phyloP scores from a whole-genome alignment of 2,888 invertebrate species.

The Apamea anceps region DNA sequence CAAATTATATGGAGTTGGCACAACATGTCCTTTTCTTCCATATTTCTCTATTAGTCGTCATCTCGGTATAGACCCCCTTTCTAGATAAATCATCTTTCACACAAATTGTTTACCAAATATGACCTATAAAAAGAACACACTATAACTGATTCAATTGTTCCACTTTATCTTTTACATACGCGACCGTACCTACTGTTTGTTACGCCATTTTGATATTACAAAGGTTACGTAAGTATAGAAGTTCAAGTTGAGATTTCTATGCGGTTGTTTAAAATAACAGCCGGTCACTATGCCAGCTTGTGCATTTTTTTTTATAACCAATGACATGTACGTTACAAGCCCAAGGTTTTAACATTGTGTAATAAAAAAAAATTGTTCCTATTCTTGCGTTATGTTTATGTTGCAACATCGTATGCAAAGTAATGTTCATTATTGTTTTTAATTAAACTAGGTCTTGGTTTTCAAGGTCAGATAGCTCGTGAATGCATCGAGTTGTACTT shows the following conservation, averaged over 20 bases:
- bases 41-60: too few species aligned
- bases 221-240: slow-evolving; percentile 39
- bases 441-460: slow-evolving; percentile 29
- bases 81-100: not conserved
- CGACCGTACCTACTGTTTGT: not conserved
- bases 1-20: too few species aligned
- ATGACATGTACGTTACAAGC: slow-evolving; percentile 31
- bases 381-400: slow-evolving; percentile 29
- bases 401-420: slow-evolving; percentile 35
- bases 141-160: slow-evolving; percentile 16
- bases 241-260: slow-evolving; percentile 51
- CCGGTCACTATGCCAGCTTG: slow-evolving; percentile 20
- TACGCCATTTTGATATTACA: slow-evolving; percentile 43
- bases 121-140: not conserved
- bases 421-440: slow-evolving; percentile 29
- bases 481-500: not conserved
- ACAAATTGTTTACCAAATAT: not conserved
- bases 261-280: slow-evolving; percentile 26
- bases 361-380: slow-evolving; percentile 44
- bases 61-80: not conserved
- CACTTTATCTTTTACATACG: slow-evolving; percentile 2
- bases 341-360: slow-evolving; percentile 36
- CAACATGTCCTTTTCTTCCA: not conserved
- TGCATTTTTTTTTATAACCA: slow-evolving; percentile 41
- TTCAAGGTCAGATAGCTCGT: slow-evolving; percentile 27